These are phyloP conservation scores for Drosophila formosana DNA, from an alignment of 2,888 invertebrate genomes.

Conservation along the genomic window DNA sequence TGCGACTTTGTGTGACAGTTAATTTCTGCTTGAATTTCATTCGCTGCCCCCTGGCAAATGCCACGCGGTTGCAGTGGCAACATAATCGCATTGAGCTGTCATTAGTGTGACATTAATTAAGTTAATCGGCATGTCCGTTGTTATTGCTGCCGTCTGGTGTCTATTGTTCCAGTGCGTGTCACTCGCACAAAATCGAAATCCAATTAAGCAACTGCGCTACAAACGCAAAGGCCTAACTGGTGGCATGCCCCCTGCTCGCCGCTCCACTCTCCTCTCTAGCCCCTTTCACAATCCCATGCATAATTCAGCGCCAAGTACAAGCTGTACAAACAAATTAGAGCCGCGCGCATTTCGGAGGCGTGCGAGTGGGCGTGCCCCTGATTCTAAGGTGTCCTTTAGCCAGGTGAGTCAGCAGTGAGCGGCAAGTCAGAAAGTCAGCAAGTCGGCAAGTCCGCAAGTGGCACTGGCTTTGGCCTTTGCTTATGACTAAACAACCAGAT, in stretches of 20 bases:
- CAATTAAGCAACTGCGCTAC: slow-evolving; percentile 63
- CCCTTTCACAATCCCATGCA: slow-evolving; percentile 30
- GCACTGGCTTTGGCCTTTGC: slow-evolving; percentile 26
- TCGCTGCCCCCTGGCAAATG: slow-evolving; percentile 12
- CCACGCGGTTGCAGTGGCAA: slow-evolving; percentile 57
- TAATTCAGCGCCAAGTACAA: slow-evolving; percentile 53
- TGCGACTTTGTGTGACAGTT: slow-evolving; percentile 32
- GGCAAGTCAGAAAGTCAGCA: slow-evolving; percentile 9
- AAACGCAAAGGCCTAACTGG: not conserved
- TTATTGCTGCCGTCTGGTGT: slow-evolving; percentile 25
- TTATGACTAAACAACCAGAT: slow-evolving; percentile 51
- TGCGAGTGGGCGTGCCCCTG: slow-evolving; percentile 28
- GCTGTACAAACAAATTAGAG: slow-evolving; percentile 58
- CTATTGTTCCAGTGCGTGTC: slow-evolving; percentile 56
- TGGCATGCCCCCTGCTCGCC: not conserved
- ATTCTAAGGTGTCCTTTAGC: slow-evolving; percentile 21
- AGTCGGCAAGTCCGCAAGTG: slow-evolving; percentile 2
- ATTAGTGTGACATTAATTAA: slow-evolving; percentile 82
- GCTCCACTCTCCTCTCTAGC: not conserved
- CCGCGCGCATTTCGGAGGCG: slow-evolving; percentile 25
- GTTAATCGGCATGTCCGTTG: slow-evolving; percentile 70
- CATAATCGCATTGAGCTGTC: slow-evolving; percentile 80
- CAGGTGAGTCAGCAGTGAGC: slow-evolving; percentile 33
- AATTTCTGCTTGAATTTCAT: slow-evolving; percentile 65
- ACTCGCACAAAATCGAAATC: slow-evolving; percentile 75